A percentile compares a stretch with the other conserved stretches of the same genome.
Conservation (phyloP, 2,797 vertebrate genomes). For the Malacoraja senta region DNA sequence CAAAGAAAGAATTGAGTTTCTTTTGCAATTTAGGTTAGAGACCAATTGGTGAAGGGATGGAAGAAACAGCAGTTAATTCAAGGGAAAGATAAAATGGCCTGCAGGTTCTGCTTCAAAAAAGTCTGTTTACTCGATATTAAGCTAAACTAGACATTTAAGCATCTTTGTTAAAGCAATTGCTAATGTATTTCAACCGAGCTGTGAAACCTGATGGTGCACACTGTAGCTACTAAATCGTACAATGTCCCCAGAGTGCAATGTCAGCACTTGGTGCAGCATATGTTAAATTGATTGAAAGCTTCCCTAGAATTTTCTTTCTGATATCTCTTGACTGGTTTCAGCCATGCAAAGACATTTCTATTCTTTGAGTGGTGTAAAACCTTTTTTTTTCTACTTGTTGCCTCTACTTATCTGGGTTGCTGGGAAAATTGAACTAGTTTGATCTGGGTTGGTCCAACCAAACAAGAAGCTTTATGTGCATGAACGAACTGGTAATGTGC, state of each 20-base stretch:
- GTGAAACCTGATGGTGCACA: background rate
- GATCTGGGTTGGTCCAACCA: background rate
- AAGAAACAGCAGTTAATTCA: background rate
- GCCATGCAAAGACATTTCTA: background rate
- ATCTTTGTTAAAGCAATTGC: background rate
- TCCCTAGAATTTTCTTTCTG: background rate
- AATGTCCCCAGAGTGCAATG: background rate
- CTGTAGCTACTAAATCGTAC: background rate
- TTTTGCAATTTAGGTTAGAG: background rate
- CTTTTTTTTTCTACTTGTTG: background rate
- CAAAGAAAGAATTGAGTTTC: constrained; percentile 67
- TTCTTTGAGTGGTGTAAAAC: background rate
- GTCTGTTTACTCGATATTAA: background rate
- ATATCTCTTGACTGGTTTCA: background rate
- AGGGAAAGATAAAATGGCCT: background rate
- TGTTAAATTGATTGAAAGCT: background rate
- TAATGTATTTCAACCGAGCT: background rate
- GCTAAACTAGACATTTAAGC: background rate
- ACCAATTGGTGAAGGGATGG: background rate
- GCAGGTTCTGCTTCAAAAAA: background rate
- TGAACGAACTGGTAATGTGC: background rate
- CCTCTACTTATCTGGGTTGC: background rate
- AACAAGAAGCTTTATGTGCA: too few species aligned
- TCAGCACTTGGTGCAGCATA: background rate
- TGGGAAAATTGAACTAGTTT: background rate